phyloP scores from a whole-genome alignment of 2,888 invertebrate species.

The Heterodera filipjevi region DNA sequence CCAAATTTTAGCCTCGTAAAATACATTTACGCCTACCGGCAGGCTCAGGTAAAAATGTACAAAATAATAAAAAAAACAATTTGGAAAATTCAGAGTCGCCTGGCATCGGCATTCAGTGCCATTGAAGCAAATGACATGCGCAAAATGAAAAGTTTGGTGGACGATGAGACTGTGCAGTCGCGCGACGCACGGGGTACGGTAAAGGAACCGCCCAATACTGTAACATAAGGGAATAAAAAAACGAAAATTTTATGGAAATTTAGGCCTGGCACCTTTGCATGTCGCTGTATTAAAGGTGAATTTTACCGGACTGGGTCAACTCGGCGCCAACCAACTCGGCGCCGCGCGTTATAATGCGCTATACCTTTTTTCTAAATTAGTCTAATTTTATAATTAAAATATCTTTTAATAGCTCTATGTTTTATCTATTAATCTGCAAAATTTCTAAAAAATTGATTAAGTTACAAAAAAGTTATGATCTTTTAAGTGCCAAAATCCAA shows the following conservation, averaged over 20 bases:
- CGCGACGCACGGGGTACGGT: conserved; percentile 55
- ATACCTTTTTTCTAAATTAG: no score
- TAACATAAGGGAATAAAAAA: not conserved
- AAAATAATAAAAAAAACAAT: conserved; percentile 34
- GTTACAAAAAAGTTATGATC: no score
- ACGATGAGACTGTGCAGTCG: conserved; percentile 54
- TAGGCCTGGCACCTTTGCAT: conserved; percentile 52
- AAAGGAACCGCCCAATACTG: not conserved
- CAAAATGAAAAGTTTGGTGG: conserved; percentile 49
- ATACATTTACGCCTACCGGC: conserved; percentile 57
- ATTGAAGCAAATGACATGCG: conserved; percentile 56
- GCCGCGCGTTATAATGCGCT: no score
- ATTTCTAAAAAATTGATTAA: no score
- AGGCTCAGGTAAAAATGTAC: conserved; percentile 49
- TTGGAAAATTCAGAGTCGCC: conserved; percentile 37
- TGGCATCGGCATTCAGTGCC: conserved; percentile 51
- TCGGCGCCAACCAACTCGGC: no score
- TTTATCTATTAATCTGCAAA: no score
- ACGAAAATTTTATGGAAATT: not conserved
- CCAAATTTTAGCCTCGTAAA: conserved; percentile 42
- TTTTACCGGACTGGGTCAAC: not conserved
- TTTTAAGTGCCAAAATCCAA: no score
- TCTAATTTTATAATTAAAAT: no score
- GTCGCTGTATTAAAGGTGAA: conserved; percentile 51
- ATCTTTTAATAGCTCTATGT: no score